Base-by-base conservation (phyloP, 2,113 vertebrate species). In the Pelusios castaneus region DNA sequence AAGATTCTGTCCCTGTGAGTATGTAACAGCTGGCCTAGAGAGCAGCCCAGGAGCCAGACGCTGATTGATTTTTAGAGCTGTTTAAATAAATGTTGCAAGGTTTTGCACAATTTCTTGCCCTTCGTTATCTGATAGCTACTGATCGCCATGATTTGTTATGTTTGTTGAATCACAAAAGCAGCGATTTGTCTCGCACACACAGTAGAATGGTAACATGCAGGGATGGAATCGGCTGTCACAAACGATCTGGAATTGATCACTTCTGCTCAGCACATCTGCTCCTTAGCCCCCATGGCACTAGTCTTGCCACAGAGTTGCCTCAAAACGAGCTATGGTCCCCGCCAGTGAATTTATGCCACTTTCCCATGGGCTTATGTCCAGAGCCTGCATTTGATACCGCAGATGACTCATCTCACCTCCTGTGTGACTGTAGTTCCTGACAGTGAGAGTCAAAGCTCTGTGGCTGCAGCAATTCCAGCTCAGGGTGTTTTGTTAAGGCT, bases 201-300 rank as follows among this genome's bases (percentile, higher is more conserved):
- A 3, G 27, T 54, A 4, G 49, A 1, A 24, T 24, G 38, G 31
- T 29, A 52, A 19, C 4, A 1, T 0, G 2, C 0, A 0, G 91
- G 85, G 85, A 88, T 2, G 6, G 41, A 82, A 12, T 25, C 2
- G 22, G 67, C 93, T 22, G 54, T 13, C 41, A 51, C 80, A 75
- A 84, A 34, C 43, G n/a, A 77, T 10, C 80, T 84, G 82, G 55
- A 21, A 58, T 84, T 93, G 84, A 80, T 91, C 85, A 5, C 43
- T 55, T 70, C 60, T 87, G 73, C 85, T 83, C 0, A 2, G 76
- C 70, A 27, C 0, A 0, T 5, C 29, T 0, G n/a, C 0, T 56
- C 0, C 0, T 3, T 55, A 4, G 0, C 1, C 8, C 27, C 51
- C 0, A 0, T 29, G 73, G 14, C 24, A 63, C 16, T 3, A 14